A percentile compares a stretch with the other conserved stretches of the same genome.
Conservation (phyloP, 2,113 vertebrate genomes). For the Aptenodytes forsteri region DNA sequence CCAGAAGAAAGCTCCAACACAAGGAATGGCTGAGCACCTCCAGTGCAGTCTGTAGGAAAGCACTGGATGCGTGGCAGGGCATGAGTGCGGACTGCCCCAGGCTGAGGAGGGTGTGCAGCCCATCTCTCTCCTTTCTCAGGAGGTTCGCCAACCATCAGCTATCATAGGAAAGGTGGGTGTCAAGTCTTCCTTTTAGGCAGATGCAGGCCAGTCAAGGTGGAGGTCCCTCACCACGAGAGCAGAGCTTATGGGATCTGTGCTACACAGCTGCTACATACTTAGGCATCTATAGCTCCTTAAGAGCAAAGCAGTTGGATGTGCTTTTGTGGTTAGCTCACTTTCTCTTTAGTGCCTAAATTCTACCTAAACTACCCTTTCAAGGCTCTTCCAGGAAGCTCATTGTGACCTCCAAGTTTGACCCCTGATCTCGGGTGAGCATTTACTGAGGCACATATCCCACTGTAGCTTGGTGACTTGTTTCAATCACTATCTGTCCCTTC, state of each 20-base stretch:
- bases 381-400: background rate
- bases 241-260: background rate
- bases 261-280: background rate
- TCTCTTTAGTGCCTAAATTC: background rate
- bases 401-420: background rate
- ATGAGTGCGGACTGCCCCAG: background rate
- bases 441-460: background rate
- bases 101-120: background rate
- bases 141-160: background rate
- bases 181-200: background rate
- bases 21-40: background rate
- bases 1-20: background rate
- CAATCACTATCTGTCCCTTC: too few relatives aligned
- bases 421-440: background rate
- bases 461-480: too few relatives aligned
- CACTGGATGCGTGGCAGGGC: rapidly evolving
- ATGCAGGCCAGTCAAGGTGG: background rate
- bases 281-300: background rate
- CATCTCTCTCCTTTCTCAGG: background rate
- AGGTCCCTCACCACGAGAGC: rapidly evolving
- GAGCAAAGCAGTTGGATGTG: background rate
- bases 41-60: background rate
- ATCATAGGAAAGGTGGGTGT: background rate
- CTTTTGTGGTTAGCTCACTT: background rate
- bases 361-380: background rate